Conservation (phyloP, 2,888 invertebrate genomes). For the Dendrolimus houi region DNA sequence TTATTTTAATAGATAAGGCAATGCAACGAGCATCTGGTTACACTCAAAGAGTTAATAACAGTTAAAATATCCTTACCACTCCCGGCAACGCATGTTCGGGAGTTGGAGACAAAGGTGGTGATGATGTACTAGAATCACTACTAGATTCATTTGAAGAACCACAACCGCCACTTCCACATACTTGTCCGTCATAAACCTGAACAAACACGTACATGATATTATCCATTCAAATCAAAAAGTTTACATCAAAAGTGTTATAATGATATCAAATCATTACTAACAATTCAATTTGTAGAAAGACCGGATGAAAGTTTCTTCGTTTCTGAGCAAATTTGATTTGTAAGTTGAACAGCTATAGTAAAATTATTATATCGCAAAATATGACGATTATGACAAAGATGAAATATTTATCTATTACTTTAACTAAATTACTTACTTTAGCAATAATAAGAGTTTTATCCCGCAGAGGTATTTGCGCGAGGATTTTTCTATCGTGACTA, state of each 20-base stretch:
- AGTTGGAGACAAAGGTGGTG: constrained; percentile 91
- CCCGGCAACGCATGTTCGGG: constrained; percentile 94
- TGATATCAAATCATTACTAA: not conserved
- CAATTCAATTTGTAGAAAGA: not conserved
- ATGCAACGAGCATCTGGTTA: too few species aligned
- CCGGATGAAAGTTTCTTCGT: too few species aligned
- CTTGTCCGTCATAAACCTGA: constrained; percentile 65
- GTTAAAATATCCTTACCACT: constrained; percentile 79
- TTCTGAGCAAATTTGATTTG: too few species aligned
- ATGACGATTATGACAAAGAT: too few species aligned
- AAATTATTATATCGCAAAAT: too few species aligned
- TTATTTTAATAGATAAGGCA: too few species aligned
- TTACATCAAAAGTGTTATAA: too few species aligned
- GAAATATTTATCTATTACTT: too few species aligned
- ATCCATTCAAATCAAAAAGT: not conserved
- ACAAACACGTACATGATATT: not conserved
- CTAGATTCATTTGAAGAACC: constrained; percentile 85
- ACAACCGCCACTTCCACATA: constrained; percentile 65
- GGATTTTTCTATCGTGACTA: constrained; percentile 89
- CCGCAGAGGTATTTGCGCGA: constrained; percentile 89
- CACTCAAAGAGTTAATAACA: too few species aligned
- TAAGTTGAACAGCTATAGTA: too few species aligned
- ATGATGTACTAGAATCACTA: constrained; percentile 95
- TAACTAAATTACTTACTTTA: constrained; percentile 37
- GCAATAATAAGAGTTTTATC: constrained; percentile 88